Evolutionary conservation across 2,113 vertebrate species (phyloP), one percentile per base, ranked within the genome.

Genomic region (Falco punctatus): DNA sequence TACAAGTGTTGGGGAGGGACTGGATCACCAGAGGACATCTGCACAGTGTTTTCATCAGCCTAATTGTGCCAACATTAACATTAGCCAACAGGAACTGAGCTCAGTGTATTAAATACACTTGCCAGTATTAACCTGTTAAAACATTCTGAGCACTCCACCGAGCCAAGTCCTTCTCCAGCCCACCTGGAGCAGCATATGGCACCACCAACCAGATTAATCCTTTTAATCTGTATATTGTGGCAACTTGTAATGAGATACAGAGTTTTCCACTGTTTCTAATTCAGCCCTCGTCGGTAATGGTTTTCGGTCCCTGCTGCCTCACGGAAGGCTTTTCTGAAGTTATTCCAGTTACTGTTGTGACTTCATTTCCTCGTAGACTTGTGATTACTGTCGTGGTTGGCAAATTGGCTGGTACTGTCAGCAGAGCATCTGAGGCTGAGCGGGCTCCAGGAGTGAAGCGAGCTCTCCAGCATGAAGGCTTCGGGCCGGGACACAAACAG

Each of bases 1-100:
- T 96, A 33, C 87, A 86, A 97, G 81, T 83, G 84, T 0, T 64
- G 85, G 87, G 86, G 87, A 96, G 93, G 95, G 85, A 93, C 91
- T 94, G 94, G 94, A 96, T 96, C 96, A 96, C 95, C 87, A 96
- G 89, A 95, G 91, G 91, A 97, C 95, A 95, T 97, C 97, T 97
- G 95, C 84, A 96, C 89, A 96, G 85, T 78, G 94, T 97, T 96
- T 97, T 88, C 95, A 67, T 92, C 96, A 83, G 87, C 91, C 89
- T 81, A 64, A 64, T 92, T 80, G 96, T 97, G 97, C 97, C 96
- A 97, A 97, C 91, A 86, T 74, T 90, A 96, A 97, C 94, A 94
- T 94, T 90, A 95, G 91, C 95, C 97, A 96, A 71, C 95, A 96
- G 96, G 96, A 97, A 97, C 94, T 96, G 97, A 97, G 93, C 87